Percentiles rank a stretch among this genome's conserved stretches.
phyloP scores from a whole-genome alignment of 2,113 vertebrate species.

The Gymnobelideus leadbeateri region DNA sequence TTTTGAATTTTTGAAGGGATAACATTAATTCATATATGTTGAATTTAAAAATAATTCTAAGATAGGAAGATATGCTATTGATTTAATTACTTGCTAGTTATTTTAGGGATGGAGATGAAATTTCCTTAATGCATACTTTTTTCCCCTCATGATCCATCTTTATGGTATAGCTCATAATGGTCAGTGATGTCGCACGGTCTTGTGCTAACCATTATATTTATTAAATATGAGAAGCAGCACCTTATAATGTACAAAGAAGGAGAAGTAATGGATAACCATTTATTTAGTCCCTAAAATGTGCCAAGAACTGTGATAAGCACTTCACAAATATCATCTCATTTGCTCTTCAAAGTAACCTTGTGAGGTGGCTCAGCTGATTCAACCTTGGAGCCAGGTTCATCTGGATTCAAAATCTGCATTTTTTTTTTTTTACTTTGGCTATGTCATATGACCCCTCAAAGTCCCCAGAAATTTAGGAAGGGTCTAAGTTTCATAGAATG shows the following conservation, averaged over 20 bases:
- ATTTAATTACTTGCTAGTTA: neutral
- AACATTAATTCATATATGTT: neutral
- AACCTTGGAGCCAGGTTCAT: neutral
- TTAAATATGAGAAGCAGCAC: neutral
- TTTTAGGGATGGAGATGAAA: neutral
- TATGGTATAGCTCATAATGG: neutral
- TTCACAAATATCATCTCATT: neutral
- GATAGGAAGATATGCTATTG: neutral
- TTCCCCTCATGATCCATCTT: neutral
- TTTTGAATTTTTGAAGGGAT: neutral
- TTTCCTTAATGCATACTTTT: neutral
- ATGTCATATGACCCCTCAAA: neutral
- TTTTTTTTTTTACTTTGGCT: neutral
- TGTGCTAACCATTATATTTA: neutral
- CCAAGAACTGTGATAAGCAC: neutral
- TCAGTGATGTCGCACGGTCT: neutral
- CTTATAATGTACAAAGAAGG: too few species aligned
- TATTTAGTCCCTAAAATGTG: neutral
- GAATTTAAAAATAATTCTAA: neutral
- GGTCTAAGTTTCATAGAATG: neutral
- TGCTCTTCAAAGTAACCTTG: neutral
- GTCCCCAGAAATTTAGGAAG: neutral
- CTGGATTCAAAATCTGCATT: neutral
- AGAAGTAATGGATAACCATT: neutral
- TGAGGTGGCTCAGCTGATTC: neutral